Evolutionary conservation across 2,888 invertebrate genomes (phyloP), one percentile per base, ranked within the genome.

Genomic region (Gisinianus flammeolus): DNA sequence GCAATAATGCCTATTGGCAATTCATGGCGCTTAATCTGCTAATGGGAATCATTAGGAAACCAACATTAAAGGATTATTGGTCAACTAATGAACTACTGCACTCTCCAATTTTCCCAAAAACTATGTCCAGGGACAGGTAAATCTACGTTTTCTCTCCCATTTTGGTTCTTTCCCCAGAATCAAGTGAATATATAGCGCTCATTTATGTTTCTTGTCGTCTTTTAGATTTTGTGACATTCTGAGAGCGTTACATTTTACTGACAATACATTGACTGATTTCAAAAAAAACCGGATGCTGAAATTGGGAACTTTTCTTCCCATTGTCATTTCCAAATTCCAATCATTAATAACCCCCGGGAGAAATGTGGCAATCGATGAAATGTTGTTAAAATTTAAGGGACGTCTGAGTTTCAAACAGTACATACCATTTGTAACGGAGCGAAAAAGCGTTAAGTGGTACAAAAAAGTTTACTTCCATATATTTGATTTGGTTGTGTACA

Each of bases 401-500:
- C 72, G 81, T 12, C 62, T 83, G 0, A 52, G 56, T 8, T 79
- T 82, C 62, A 75, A 72, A 56, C 82, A 82, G 68, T 83, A 81
- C 54, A 80, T 79, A 19, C 69, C 70, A 2, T 77, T 62, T 52
- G 30, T 22, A 2, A 31, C 64, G 0, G n/a, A 58, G 6, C 5
- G 77, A 1, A 58, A 56, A n/a, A 12, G 35, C 0, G 3, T 77
- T 12, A 77, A 77, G 28, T 77, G 77, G 77, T 71, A 77, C 26
- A 77, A 71, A 64, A 77, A 77, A 44, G n/a, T 70, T 2, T 69
- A 52, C 6, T 71, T 77, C 31, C 77, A 77, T 58, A 26, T 77
- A 0, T 2, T 77, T 3, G 77, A 77, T 30, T 16, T 77, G 26
- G 30, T 62, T 4, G 64, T 62, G 0, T 71, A 77, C 62, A 77